phyloP scores from a whole-genome alignment of 2,113 vertebrate species.

The Cygnus atratus region DNA sequence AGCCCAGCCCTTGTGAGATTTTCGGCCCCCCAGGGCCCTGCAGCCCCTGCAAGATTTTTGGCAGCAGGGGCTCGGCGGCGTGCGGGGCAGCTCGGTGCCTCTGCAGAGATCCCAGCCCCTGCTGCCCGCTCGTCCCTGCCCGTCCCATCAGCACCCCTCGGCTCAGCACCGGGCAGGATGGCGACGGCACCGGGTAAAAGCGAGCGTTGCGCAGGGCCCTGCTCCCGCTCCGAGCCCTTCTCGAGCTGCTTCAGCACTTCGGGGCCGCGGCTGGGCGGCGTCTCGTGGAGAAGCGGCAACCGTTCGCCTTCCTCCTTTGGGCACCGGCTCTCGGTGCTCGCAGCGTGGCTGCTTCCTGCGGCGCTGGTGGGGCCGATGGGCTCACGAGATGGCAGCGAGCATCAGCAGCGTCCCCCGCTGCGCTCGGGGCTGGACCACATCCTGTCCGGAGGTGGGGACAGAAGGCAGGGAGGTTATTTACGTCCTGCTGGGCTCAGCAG shows the following conservation, averaged over 20 bases:
- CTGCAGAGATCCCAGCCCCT: rapidly evolving
- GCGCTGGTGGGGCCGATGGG: background rate
- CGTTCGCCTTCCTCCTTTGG: background rate
- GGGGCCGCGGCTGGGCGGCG: background rate
- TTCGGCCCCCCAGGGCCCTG: no score
- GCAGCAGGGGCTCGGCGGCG: no score
- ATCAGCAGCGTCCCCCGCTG: rapidly evolving
- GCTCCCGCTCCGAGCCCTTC: background rate
- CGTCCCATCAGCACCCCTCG: no score
- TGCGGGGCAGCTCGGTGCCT: rapidly evolving
- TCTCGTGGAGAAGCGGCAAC: background rate
- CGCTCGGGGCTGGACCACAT: rapidly evolving
- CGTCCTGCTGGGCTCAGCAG: background rate
- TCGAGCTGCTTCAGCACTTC: background rate
- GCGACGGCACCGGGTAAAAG: no score
- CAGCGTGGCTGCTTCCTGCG: background rate
- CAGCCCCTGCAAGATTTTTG: background rate
- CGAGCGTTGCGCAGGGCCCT: background rate
- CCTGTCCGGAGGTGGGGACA: background rate
- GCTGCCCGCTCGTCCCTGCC: rapidly evolving
- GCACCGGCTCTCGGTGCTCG: background rate
- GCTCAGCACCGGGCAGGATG: no score
- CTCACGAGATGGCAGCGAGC: rapidly evolving
- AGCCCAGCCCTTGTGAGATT: no score
- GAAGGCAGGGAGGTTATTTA: rapidly evolving